phyloP scores from a whole-genome alignment of 2,113 vertebrate genomes.

The Eidolon helvum region DNA sequence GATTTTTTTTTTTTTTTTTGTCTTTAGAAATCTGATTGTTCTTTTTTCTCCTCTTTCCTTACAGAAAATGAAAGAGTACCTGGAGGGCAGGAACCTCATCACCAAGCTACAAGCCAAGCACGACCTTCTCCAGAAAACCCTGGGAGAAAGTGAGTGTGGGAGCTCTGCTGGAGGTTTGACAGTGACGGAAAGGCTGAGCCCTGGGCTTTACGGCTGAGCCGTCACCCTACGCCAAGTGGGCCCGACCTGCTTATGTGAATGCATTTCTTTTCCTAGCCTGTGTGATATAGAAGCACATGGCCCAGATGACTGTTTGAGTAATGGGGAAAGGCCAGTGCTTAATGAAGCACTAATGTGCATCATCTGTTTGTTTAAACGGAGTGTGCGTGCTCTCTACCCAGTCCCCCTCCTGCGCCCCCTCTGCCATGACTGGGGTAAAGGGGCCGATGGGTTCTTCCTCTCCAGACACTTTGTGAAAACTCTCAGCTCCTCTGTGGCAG shows the following conservation, averaged over 20 bases:
- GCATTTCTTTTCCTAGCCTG: slow-evolving; percentile 43
- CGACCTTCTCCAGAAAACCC: slow-evolving; percentile 95
- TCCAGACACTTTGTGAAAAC: background rate
- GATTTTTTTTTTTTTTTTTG: background rate
- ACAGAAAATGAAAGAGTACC: slow-evolving; percentile 99
- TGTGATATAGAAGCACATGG: background rate
- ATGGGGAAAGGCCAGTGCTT: slow-evolving; percentile 26
- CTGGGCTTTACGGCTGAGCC: background rate
- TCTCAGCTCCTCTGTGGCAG: background rate
- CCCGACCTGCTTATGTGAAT: background rate
- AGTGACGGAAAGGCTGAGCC: background rate
- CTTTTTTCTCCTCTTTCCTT: slow-evolving; percentile 45
- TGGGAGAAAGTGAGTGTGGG: slow-evolving; percentile 97
- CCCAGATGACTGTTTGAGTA: slow-evolving; percentile 61
- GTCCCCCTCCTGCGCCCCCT: background rate
- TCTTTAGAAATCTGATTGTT: background rate
- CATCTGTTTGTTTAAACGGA: slow-evolving; percentile 46
- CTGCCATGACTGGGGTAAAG: accelerated
- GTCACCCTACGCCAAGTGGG: background rate
- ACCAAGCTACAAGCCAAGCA: slow-evolving; percentile 99
- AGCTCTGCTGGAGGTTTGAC: background rate
- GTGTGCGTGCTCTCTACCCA: background rate
- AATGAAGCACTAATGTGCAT: slow-evolving; percentile 67
- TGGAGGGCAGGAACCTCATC: slow-evolving; percentile 98
- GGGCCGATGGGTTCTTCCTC: background rate